These are phyloP conservation scores for Ellobium chinense DNA, from an alignment of 2,888 invertebrate genomes.

Conservation along the genomic window DNA sequence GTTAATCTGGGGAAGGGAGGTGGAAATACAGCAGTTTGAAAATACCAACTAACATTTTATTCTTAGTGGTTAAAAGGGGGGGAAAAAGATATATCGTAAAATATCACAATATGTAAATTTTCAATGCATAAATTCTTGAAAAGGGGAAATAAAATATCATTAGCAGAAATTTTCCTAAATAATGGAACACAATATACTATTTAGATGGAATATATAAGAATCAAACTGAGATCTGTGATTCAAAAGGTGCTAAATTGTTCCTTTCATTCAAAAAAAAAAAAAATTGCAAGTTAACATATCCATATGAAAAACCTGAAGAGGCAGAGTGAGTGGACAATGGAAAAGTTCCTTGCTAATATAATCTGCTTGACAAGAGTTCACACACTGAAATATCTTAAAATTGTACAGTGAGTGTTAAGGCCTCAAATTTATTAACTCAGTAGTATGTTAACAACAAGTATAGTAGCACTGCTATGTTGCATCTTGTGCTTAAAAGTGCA, in stretches of 20 bases:
- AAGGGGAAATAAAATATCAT: slow-evolving; percentile 17
- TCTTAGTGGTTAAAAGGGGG: neutral
- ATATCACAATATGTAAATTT: slow-evolving; percentile 37
- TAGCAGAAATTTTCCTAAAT: neutral
- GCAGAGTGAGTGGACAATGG: no score
- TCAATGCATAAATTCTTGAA: slow-evolving; percentile 26
- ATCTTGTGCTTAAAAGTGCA: no score
- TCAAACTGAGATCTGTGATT: slow-evolving; percentile 20
- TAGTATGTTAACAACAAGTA: no score
- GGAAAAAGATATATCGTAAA: slow-evolving; percentile 8
- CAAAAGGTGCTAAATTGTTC: neutral
- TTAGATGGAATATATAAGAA: neutral
- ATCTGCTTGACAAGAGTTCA: no score
- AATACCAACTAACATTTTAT: slow-evolving; percentile 14
- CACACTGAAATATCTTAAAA: no score
- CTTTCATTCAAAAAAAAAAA: neutral
- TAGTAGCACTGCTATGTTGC: no score
- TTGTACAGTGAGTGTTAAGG: no score
- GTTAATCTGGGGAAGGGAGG: neutral
- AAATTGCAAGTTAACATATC: no score
- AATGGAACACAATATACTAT: neutral
- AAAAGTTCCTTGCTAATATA: no score
- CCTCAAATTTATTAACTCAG: no score
- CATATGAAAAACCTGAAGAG: no score
- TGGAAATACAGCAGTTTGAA: slow-evolving; percentile 31